A percentile compares a stretch with the other conserved stretches of the same genome.
Evolutionary conservation across 2,888 invertebrate species (phyloP).

Genomic region (Lochmaea crataegi): DNA sequence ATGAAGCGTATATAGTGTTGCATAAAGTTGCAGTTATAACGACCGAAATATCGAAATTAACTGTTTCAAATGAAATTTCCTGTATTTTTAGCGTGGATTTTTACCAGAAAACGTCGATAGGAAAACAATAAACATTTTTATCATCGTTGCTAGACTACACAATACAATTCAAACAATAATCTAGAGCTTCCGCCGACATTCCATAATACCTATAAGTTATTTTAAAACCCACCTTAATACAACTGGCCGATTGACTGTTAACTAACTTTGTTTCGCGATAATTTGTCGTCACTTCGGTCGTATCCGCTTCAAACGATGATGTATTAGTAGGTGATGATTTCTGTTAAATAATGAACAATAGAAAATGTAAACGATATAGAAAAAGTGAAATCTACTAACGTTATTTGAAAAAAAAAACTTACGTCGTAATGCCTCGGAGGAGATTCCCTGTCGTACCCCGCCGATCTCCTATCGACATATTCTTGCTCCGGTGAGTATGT

Average conservation of each 20-base stretch:
- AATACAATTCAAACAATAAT: neutral
- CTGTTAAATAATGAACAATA: constrained; percentile 51
- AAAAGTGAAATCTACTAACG: neutral
- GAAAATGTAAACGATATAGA: too few species aligned
- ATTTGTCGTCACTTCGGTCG: constrained; percentile 60
- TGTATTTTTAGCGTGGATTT: too few species aligned
- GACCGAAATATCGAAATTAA: too few species aligned
- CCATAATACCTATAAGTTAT: neutral
- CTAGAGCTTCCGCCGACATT: neutral
- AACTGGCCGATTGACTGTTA: constrained; percentile 78
- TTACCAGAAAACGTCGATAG: neutral
- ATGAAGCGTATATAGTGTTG: too few species aligned
- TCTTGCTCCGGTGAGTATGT: constrained; percentile 60
- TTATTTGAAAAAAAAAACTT: constrained; percentile 41
- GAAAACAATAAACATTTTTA: neutral
- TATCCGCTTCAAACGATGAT: constrained; percentile 66
- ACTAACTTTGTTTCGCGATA: constrained; percentile 70
- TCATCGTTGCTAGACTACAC: neutral
- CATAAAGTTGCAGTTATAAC: too few species aligned
- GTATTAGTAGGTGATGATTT: constrained; percentile 62
- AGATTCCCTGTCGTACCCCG: constrained; percentile 61
- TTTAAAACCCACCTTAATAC: constrained; percentile 72
- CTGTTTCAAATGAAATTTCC: too few species aligned
- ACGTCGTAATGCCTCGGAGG: constrained; percentile 60
- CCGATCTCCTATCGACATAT: constrained; percentile 56